Evolutionary conservation across 1,140 invertebrate genomes (phyloP).

Genomic region (Ganaspis sp.): DNA sequence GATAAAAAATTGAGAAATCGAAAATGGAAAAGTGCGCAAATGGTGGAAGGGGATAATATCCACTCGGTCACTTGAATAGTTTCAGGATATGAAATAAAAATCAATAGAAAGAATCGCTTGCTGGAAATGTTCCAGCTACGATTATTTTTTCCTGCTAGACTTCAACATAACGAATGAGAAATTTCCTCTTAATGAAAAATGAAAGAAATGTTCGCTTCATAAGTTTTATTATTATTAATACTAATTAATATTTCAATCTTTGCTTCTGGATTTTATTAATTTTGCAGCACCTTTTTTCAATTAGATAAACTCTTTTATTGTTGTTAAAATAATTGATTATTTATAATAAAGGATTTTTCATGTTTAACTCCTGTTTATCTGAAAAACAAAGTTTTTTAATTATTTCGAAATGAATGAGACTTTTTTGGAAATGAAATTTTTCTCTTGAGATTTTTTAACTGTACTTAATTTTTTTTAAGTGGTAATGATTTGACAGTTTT

Average conservation of each 20-base stretch:
- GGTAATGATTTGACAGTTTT: too few species aligned
- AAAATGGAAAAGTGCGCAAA: constrained; percentile 39
- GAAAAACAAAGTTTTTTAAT: too few species aligned
- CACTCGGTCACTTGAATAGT: constrained; percentile 49
- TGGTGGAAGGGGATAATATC: constrained; percentile 42
- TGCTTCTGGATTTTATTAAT: neutral
- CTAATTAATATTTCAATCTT: neutral
- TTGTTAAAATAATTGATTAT: too few species aligned
- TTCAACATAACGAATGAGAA: constrained; percentile 5
- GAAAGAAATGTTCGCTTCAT: neutral
- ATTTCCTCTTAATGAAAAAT: neutral
- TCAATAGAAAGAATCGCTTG: constrained; percentile 64
- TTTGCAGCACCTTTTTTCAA: too few species aligned
- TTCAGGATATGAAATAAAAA: constrained; percentile 66
- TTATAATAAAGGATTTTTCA: too few species aligned
- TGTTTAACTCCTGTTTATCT: too few species aligned
- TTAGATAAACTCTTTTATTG: too few species aligned
- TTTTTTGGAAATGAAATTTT: too few species aligned
- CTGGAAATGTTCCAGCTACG: constrained; percentile 65
- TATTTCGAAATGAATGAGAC: too few species aligned
- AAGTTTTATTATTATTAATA: too few species aligned
- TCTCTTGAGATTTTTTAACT: too few species aligned
- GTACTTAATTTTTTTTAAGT: too few species aligned
- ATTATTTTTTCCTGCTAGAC: constrained; percentile 33
- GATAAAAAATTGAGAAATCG: constrained; percentile 33